Percentiles rank a stretch among this genome's conserved stretches.
Conservation (phyloP, 2,113 vertebrate genomes). For the Bos javanicus region DNA sequence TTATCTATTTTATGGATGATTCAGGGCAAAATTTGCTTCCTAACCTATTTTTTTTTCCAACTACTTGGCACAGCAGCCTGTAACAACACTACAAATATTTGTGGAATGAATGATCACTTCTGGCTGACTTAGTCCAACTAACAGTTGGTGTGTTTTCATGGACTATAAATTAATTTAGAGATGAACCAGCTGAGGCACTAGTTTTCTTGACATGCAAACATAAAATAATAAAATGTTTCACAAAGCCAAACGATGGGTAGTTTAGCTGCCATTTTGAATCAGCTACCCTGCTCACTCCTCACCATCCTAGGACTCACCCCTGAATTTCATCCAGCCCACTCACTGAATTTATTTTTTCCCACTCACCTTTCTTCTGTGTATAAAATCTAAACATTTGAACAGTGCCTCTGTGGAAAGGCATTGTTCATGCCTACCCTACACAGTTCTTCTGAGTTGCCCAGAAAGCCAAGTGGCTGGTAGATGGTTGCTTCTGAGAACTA, state of each 20-base stretch:
- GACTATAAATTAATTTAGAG: not conserved
- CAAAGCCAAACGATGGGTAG: not conserved
- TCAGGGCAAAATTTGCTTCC: not conserved
- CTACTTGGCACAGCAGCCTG: not conserved
- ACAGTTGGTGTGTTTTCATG: not conserved
- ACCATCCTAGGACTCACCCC: not conserved
- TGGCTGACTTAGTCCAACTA: not conserved
- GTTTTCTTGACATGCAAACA: not conserved
- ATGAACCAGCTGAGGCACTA: not conserved
- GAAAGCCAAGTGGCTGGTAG: not conserved
- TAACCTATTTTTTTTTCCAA: not conserved
- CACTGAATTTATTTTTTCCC: not conserved
- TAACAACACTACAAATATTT: not conserved
- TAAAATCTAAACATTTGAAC: not conserved
- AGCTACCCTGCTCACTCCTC: not conserved
- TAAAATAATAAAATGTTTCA: not conserved
- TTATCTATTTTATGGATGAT: slow-evolving; percentile 12
- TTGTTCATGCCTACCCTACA: not conserved
- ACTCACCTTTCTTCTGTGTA: not conserved
- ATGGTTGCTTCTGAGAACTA: not conserved
- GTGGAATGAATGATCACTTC: not conserved
- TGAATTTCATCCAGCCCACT: not conserved
- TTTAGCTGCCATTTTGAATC: not conserved
- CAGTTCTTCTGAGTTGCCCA: not conserved
- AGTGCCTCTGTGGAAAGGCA: not conserved